These are phyloP conservation scores for Typhlichthys eigenmanni DNA, from an alignment of 2,797 vertebrate species.

Conservation along the genomic window DNA sequence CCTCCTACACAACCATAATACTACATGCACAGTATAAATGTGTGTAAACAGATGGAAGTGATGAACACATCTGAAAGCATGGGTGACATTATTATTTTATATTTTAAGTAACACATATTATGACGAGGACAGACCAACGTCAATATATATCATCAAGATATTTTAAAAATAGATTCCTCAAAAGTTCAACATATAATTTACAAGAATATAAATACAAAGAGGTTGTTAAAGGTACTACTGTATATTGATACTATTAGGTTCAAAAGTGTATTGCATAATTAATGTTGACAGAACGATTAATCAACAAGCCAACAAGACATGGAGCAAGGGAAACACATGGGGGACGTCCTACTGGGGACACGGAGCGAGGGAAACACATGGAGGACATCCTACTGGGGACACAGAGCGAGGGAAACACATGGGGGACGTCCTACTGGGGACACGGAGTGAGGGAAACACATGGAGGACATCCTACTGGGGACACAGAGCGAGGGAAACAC, in stretches of 20 bases:
- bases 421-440: no score
- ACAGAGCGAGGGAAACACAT: neutral
- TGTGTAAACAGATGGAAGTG: slow-evolving; percentile 1
- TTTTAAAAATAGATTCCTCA: no score
- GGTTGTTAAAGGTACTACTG: no score
- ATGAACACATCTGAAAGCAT: slow-evolving; percentile 6
- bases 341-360: neutral
- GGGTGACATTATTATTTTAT: neutral
- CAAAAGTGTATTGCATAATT: slow-evolving; percentile 2
- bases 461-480: no score
- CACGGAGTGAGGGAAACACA: no score
- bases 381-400: neutral
- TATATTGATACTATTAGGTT: neutral
- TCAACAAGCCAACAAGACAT: neutral
- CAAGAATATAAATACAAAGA: no score
- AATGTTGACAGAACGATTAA: neutral
- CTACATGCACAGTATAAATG: slow-evolving; percentile 12
- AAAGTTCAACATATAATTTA: no score
- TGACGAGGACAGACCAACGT: no score
- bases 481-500: no score
- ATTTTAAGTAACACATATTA: no score
- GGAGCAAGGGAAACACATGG: neutral
- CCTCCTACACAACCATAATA: slow-evolving; percentile 34
- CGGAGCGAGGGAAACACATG: neutral
- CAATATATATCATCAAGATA: no score